These are phyloP conservation scores for Phoenoteleia sp. DNA, from an alignment of 2,888 invertebrate species.

Conservation along the genomic window DNA sequence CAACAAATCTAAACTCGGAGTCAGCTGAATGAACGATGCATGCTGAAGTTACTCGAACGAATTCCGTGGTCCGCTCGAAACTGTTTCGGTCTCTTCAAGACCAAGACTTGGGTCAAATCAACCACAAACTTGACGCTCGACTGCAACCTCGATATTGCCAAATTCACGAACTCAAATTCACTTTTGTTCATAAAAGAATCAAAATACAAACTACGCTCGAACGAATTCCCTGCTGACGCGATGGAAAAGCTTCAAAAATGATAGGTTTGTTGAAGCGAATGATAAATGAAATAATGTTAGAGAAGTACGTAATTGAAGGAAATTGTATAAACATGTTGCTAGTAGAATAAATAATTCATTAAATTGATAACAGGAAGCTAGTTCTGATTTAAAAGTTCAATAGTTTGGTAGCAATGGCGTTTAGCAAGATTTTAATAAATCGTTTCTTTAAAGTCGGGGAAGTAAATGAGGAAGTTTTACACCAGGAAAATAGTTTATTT, in stretches of 20 bases:
- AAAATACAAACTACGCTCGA: constrained; percentile 53
- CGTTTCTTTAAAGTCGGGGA: no score
- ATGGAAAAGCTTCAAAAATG: neutral
- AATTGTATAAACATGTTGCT: no score
- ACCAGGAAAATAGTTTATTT: no score
- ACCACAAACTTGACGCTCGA: constrained; percentile 57
- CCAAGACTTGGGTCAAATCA: constrained; percentile 49
- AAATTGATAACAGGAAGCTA: no score
- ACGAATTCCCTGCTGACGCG: constrained; percentile 10
- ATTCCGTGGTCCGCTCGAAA: constrained; percentile 15
- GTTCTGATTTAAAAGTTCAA: no score
- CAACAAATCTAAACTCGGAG: constrained; percentile 54
- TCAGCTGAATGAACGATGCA: constrained; percentile 88
- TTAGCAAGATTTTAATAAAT: no score
- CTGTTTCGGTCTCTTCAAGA: constrained; percentile 56
- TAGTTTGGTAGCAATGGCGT: no score
- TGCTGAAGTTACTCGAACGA: constrained; percentile 81
- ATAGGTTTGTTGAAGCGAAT: no score
- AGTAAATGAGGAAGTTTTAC: no score
- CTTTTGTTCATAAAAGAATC: constrained; percentile 14
- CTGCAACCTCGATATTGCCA: constrained; percentile 46
- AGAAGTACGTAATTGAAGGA: no score
- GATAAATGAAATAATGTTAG: no score
- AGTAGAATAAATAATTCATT: no score
- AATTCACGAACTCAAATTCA: constrained; percentile 30